Evolutionary conservation across 2,797 vertebrate species (phyloP), one percentile per base, ranked within the genome.

Genomic region (Takifugu ocellatus): DNA sequence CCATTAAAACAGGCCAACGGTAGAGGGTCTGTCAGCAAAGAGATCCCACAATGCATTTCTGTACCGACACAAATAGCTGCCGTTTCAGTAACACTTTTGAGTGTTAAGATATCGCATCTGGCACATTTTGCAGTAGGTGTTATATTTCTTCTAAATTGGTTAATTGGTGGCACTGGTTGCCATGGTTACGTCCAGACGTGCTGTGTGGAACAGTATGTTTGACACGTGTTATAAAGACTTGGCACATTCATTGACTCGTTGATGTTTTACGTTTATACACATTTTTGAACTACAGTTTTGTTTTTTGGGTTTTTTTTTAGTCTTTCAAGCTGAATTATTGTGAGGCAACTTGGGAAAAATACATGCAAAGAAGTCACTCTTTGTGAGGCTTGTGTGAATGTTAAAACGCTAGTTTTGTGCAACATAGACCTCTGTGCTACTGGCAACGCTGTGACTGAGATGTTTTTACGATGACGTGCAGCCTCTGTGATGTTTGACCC

Each of bases 401-500:
- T 43, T 43, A 43, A 43, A 43, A 12, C 21, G 1, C 21, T 21
- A 21, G 21, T 21, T 21, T 21, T 43, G 39, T 3, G 3, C 7
- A 11, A n/a, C 16, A 3, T 5, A 44, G 43, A 15, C 14, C n/a
- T 15, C n/a, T 44, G 16, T 5, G n/a, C 3, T 57, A 50, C 21
- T 17, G n/a, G 3, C 24, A 1, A 3, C 3, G 45, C 17, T 24
- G 47, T 25, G 36, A 39, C 3, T 11, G 12, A 14, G 11, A 14
- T 5, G 36, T 39, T 14, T 33, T 46, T 7, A 49, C 12, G 12
- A 2, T 27, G 48, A 36, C 14, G 29, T 21, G 9, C 11, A 5
- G 29, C 51, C 24, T 45, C 44, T 51, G 33, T 51, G 33, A 3
- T 54, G 51, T 69, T 48, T 78, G 56, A 48, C 50, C 60, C 63